A percentile compares a stretch with the other conserved stretches of the same genome.
phyloP scores from a whole-genome alignment of 2,888 invertebrate species.

The Pristionchus japonicus region DNA sequence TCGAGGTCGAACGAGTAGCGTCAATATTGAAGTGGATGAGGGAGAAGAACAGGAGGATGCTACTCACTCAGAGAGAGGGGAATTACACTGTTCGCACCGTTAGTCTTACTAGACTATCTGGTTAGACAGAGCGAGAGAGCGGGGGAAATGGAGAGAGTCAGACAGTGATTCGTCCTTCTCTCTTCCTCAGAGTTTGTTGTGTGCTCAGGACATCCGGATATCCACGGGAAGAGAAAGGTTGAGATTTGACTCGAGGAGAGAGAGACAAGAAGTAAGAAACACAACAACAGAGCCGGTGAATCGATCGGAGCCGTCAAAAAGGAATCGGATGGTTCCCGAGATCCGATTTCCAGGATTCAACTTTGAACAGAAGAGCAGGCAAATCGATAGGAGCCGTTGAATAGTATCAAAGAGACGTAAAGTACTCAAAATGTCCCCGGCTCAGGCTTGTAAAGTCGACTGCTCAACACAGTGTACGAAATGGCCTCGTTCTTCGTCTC shows the following conservation, averaged over 20 bases:
- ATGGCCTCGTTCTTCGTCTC: constrained; percentile 27
- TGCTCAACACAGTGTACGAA: constrained; percentile 24
- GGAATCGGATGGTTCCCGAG: no score
- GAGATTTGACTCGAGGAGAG: not conserved
- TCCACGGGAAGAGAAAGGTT: not conserved
- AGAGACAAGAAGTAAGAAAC: not conserved
- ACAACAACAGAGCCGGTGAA: not conserved
- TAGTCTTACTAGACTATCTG: no score
- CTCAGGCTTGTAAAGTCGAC: not conserved
- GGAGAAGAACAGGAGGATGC: not conserved
- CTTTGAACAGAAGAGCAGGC: no score
- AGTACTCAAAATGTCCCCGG: not conserved
- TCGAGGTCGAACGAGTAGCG: not conserved
- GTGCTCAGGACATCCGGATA: constrained; percentile 14
- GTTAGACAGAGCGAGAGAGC: no score
- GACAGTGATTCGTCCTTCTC: not conserved
- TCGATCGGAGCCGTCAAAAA: no score
- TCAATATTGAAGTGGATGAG: not conserved
- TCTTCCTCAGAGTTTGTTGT: not conserved
- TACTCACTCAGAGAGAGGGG: not conserved
- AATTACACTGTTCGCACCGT: constrained; percentile 10
- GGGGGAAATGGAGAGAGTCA: no score
- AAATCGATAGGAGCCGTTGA: not conserved
- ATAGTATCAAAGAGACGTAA: no score
- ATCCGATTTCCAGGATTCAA: no score